phyloP scores from a whole-genome alignment of 2,797 vertebrate species.

The Sebastes matsubarae region DNA sequence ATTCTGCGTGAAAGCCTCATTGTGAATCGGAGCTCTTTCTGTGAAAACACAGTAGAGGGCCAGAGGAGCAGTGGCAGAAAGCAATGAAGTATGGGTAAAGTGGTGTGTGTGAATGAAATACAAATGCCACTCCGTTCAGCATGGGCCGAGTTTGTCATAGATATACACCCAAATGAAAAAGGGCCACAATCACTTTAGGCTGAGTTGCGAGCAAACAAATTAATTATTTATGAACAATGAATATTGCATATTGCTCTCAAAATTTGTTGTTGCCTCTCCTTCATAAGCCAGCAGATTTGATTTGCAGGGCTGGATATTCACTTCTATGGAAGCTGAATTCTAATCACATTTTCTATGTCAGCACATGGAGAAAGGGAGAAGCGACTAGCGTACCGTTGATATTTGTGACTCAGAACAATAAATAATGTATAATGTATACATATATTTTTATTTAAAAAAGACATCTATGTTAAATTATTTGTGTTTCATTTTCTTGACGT shows the following conservation, averaged over 20 bases:
- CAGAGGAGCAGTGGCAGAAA: constrained; percentile 43
- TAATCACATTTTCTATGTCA: constrained; percentile 56
- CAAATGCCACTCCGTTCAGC: constrained; percentile 62
- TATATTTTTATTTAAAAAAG: background rate
- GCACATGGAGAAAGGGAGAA: constrained; percentile 19
- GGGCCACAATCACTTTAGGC: constrained; percentile 75
- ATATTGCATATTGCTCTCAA: constrained; percentile 80
- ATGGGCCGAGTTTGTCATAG: constrained; percentile 44
- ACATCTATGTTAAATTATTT: background rate
- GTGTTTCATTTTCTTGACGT: constrained; percentile 14
- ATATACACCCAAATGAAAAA: constrained; percentile 70
- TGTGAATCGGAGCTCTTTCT: constrained; percentile 47
- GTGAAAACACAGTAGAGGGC: constrained; percentile 34
- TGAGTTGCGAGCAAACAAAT: constrained; percentile 75
- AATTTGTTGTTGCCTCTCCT: constrained; percentile 74
- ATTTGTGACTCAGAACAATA: constrained; percentile 1
- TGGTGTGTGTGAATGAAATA: constrained; percentile 60
- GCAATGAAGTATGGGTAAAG: constrained; percentile 66
- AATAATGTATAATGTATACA: background rate
- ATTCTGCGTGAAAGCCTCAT: constrained; percentile 48
- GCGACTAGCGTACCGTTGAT: background rate
- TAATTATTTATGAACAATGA: constrained; percentile 81
- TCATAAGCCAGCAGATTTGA: constrained; percentile 74
- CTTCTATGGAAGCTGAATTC: constrained; percentile 56
- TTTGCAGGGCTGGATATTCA: constrained; percentile 69